Conservation (phyloP, 2,888 invertebrate species). For the Ceraclea dissimilis region DNA sequence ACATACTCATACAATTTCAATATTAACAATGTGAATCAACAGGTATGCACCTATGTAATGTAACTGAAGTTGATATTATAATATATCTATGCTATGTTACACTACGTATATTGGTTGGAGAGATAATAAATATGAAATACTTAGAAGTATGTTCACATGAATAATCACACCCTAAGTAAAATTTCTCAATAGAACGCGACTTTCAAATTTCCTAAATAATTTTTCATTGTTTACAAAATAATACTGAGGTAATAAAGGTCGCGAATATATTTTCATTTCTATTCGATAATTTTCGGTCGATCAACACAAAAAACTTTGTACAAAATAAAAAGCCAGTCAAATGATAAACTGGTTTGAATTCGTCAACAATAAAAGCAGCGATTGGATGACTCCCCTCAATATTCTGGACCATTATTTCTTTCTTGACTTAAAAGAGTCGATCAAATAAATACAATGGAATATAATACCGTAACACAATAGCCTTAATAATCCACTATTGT, state of each 20-base stretch:
- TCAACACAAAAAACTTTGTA: conserved; percentile 21
- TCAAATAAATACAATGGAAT: conserved; percentile 20
- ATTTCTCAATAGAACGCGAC: too few relatives aligned
- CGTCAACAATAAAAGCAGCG: conserved; percentile 25
- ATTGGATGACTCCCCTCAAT: conserved; percentile 21
- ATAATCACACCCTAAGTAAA: background rate
- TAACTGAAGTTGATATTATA: too few relatives aligned
- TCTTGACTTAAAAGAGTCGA: conserved; percentile 15
- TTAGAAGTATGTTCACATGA: conserved; percentile 1
- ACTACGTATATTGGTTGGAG: too few relatives aligned
- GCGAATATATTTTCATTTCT: conserved; percentile 20
- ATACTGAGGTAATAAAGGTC: conserved; percentile 21
- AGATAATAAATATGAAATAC: too few relatives aligned
- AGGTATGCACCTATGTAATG: too few relatives aligned
- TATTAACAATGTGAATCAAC: too few relatives aligned
- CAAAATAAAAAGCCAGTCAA: conserved; percentile 19
- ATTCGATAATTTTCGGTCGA: conserved; percentile 14
- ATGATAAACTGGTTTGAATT: conserved; percentile 26
- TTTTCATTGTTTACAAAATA: conserved; percentile 18
- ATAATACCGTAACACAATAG: conserved; percentile 16
- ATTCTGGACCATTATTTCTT: conserved; percentile 21
- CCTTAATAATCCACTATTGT: conserved; percentile 24
- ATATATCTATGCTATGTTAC: too few relatives aligned
- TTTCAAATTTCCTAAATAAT: too few relatives aligned
- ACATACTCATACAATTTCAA: too few relatives aligned